Percentiles rank a stretch among this genome's conserved stretches.
phyloP scores from a whole-genome alignment of 2,113 vertebrate species.

The Clupea harengus region DNA sequence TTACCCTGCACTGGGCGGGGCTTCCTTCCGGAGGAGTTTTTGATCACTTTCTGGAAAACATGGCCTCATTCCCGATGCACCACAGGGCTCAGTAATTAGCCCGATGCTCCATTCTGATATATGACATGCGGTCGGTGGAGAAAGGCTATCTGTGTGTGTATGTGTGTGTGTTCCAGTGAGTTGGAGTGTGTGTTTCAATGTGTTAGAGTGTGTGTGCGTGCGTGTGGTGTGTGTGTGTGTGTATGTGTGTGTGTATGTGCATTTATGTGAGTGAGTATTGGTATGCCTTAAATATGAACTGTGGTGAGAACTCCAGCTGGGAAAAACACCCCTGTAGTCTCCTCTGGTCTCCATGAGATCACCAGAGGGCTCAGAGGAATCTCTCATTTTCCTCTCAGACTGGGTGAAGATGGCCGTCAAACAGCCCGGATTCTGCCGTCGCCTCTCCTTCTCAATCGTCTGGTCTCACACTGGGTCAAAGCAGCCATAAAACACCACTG shows the following conservation, averaged over 20 bases:
- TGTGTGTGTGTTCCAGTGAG: not conserved
- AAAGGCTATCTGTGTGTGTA: not conserved
- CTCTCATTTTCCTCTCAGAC: not conserved
- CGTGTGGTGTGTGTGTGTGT: conserved; percentile 7
- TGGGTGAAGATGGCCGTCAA: too few relatives aligned
- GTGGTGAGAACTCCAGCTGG: not conserved
- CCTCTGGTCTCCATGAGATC: not conserved
- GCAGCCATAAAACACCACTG: too few relatives aligned
- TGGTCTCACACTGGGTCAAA: too few relatives aligned
- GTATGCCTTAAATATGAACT: not conserved
- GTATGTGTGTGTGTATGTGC: not conserved
- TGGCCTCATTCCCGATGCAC: not conserved
- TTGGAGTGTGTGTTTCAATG: not conserved
- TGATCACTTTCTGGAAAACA: not conserved
- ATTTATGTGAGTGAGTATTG: not conserved
- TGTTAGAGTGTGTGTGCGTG: not conserved
- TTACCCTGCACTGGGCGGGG: not conserved
- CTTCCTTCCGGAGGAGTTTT: not conserved
- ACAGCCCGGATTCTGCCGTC: too few relatives aligned
- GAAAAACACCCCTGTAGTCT: not conserved
- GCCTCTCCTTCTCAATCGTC: too few relatives aligned
- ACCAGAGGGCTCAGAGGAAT: too few relatives aligned
- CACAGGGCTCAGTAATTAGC: not conserved
- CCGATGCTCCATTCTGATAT: not conserved
- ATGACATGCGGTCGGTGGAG: not conserved